These are phyloP conservation scores for Leptinotarsa peninsularis DNA, from an alignment of 2,888 invertebrate genomes.

Conservation along the genomic window DNA sequence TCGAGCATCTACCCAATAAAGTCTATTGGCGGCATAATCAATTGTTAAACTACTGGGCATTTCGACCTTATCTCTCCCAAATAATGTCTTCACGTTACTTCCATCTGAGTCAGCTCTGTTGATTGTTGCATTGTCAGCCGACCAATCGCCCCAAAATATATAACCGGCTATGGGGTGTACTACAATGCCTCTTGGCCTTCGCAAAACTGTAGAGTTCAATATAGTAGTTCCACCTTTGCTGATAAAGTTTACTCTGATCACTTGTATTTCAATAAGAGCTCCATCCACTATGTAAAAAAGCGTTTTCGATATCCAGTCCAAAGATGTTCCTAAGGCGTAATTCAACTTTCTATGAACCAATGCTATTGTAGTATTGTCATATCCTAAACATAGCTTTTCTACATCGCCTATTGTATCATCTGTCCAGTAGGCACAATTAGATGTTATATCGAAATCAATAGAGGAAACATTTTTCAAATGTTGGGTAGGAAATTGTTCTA, in stretches of 20 bases:
- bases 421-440: constrained; percentile 90
- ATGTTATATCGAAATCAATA: constrained; percentile 85
- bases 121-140: constrained; percentile 79
- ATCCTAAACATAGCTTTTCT: constrained; percentile 78
- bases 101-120: constrained; percentile 86
- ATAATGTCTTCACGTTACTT: constrained; percentile 73
- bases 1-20: constrained; percentile 90
- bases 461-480: constrained; percentile 85
- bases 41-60: constrained; percentile 92
- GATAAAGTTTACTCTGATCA: constrained; percentile 69
- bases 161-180: constrained; percentile 86
- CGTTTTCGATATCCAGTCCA: constrained; percentile 89
- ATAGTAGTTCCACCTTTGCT: constrained; percentile 77
- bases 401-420: constrained; percentile 85
- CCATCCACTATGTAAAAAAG: constrained; percentile 88
- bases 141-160: constrained; percentile 92
- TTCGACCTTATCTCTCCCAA: constrained; percentile 75
- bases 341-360: constrained; percentile 80
- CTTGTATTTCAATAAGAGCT: constrained; percentile 81
- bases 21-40: constrained; percentile 80
- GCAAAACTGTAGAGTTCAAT: constrained; percentile 73
- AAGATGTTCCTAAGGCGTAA: constrained; percentile 89
- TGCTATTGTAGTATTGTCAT: constrained; percentile 74
- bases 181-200: constrained; percentile 70
- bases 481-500: constrained; percentile 76